Evolutionary conservation across 2,797 vertebrate genomes (phyloP), one percentile per base, ranked within the genome.

Genomic region (Takifugu ocellatus): DNA sequence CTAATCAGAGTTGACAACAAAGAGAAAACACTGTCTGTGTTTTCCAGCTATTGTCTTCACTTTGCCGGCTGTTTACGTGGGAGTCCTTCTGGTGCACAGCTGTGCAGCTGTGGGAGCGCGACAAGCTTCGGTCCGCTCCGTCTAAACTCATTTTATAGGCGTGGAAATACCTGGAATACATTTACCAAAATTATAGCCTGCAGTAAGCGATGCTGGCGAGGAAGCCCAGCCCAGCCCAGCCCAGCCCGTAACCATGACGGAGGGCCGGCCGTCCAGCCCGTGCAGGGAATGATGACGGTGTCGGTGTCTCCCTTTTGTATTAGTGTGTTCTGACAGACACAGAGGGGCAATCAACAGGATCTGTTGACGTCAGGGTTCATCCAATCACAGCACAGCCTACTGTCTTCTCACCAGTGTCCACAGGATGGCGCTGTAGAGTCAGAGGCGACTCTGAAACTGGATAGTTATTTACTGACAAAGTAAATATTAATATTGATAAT

Each of bases 101-200:
- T 55, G 50, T 59, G 59, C 49, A 25, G 24, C 2, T 5, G 25
- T 7, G 3, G 3, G 36, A 66, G 42, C 5, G 49, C 46, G 63
- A 59, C 59, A 53, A 49, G 44, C 49, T 56, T 50, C 15, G 56
- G 54, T 75, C 64, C 27, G 48, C 45, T 50, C 47, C 1, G 25
- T 58, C 16, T 33, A 49, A 10, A 31, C 15, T 61, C 6, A 6
- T 50, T 42, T 49, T 56, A 11, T 21, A 56, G 27, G 14, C 16
- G 56, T 46, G 31, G 29, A 47, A 65, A 26, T 58, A 39, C 33
- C 33, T 61, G 63, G 68, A 53, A 47, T 56, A 11, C 16, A 44
- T 61, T 70, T 33, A 64, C 25, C 64, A 59, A 69, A 77, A 80
- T 80, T 56, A 80, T 57, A 82, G 77, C 36, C 51, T 65, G n/a